phyloP scores from a whole-genome alignment of 2,113 vertebrate genomes.

The Charadrius vociferus region DNA sequence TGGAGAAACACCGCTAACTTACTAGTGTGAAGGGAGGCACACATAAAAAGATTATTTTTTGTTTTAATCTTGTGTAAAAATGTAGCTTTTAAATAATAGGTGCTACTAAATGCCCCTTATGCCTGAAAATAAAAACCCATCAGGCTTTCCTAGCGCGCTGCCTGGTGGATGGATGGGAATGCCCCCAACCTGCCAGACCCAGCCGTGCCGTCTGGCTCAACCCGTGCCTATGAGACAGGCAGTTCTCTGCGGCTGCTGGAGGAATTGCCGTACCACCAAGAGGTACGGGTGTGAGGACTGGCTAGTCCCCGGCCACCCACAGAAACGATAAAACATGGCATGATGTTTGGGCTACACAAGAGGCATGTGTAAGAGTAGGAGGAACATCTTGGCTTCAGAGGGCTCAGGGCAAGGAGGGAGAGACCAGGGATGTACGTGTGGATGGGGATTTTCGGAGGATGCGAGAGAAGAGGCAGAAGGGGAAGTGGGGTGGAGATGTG shows the following conservation, averaged over 20 bases:
- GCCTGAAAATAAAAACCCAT: neutral
- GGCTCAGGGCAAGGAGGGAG: neutral
- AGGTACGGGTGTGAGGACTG: neutral
- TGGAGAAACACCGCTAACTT: neutral
- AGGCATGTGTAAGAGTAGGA: neutral
- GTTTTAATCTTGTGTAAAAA: neutral
- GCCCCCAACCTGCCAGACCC: neutral
- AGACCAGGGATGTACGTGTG: rapidly evolving
- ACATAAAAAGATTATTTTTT: neutral
- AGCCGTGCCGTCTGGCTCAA: neutral
- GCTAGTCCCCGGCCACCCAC: rapidly evolving
- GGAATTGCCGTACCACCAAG: neutral
- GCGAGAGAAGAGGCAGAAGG: neutral
- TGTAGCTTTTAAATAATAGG: neutral
- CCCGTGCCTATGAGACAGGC: neutral
- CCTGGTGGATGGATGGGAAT: rapidly evolving
- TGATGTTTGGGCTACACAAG: neutral
- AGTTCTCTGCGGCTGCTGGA: neutral
- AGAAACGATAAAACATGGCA: rapidly evolving
- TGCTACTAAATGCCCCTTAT: neutral
- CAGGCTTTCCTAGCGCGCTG: neutral
- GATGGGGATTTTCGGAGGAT: neutral
- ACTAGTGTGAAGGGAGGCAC: neutral
- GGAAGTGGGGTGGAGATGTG: neutral
- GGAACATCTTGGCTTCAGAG: neutral